phyloP scores from a whole-genome alignment of 2,113 vertebrate genomes.

The Hippolais icterina region DNA sequence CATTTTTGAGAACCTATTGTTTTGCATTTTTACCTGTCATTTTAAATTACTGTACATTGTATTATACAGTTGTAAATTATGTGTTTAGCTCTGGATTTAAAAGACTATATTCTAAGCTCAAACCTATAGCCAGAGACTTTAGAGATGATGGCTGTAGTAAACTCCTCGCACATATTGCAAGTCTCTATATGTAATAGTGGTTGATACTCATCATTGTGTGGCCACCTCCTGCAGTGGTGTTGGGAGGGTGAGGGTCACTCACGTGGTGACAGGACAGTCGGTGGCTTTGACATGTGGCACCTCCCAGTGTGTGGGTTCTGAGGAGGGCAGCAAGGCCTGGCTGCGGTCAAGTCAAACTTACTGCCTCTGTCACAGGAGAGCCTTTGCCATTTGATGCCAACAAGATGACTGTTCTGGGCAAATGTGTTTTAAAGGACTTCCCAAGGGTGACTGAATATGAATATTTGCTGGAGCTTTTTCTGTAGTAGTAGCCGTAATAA shows the following conservation, averaged over 20 bases:
- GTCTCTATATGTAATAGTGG: not conserved
- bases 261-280: not conserved
- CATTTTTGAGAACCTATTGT: not conserved
- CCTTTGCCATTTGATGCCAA: not conserved
- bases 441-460: not conserved
- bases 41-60: not conserved
- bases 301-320: not conserved
- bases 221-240: not conserved
- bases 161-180: not conserved
- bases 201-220: not conserved
- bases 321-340: not conserved
- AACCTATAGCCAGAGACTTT: not conserved
- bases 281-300: not conserved
- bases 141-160: not conserved
- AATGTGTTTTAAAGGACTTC: not conserved
- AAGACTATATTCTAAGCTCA: not conserved
- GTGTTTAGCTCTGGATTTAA: not conserved
- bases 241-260: not conserved
- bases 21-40: not conserved
- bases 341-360: not conserved
- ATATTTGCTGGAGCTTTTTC: not conserved
- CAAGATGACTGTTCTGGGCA: not conserved
- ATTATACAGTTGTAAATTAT: not conserved
- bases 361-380: not conserved
- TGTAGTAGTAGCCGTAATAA: fast-evolving